A percentile compares a stretch with the other conserved stretches of the same genome.
Evolutionary conservation across 2,797 vertebrate species (phyloP).

Genomic region (Brotula barbata): DNA sequence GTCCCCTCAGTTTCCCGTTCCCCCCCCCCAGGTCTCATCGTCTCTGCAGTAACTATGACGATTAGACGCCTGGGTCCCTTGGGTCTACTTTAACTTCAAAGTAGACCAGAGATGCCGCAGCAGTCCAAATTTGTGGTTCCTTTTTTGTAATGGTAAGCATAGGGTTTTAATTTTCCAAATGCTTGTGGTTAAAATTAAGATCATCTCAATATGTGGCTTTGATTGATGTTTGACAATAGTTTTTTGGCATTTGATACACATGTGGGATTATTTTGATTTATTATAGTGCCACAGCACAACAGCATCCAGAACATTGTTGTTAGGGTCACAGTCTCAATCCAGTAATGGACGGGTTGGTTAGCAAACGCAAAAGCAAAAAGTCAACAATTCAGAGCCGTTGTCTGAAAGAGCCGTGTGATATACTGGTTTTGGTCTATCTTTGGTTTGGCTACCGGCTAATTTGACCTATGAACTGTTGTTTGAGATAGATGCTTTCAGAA

Average conservation of each 20-base stretch:
- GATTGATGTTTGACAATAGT: constrained; percentile 79
- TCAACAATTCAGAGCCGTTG: constrained; percentile 48
- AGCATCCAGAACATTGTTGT: constrained; percentile 65
- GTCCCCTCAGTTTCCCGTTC: constrained; percentile 36
- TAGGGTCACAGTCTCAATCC: constrained; percentile 60
- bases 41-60: constrained; percentile 48
- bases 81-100: constrained; percentile 76
- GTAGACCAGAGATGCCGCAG: constrained; percentile 66
- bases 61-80: constrained; percentile 62
- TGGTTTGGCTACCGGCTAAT: constrained; percentile 34
- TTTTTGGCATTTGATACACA: constrained; percentile 75
- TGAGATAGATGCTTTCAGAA: constrained; percentile 37
- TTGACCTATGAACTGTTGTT: constrained; percentile 22
- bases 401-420: constrained; percentile 44
- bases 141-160: constrained; percentile 66
- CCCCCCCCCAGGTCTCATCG: constrained; percentile 24
- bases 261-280: constrained; percentile 71
- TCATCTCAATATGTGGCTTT: constrained; percentile 80
- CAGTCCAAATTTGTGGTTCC: constrained; percentile 75
- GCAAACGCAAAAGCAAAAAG: constrained; percentile 47
- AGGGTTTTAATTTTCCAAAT: constrained; percentile 83
- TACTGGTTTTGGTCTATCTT: constrained; percentile 40
- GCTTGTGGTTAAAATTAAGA: constrained; percentile 79
- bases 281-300: constrained; percentile 59
- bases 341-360: constrained; percentile 69